Conservation (phyloP, 2,113 vertebrate species). For the Pollachius pollachius region DNA sequence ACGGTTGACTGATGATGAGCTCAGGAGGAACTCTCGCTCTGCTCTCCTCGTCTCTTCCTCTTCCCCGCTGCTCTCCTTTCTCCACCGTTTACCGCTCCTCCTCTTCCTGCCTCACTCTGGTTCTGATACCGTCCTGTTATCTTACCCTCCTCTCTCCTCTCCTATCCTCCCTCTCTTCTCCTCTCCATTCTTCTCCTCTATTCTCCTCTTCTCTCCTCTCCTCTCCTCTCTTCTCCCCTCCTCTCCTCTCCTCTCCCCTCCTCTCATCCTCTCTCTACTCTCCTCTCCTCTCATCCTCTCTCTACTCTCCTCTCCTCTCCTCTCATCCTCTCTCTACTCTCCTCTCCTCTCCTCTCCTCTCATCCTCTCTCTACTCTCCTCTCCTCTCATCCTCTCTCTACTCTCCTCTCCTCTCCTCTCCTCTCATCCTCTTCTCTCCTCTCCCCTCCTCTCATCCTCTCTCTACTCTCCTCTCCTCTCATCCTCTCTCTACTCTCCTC, state of each 20-base stretch:
- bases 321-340: background rate
- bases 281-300: background rate
- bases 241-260: background rate
- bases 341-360: too few relatives aligned
- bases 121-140: background rate
- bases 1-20: conserved; percentile 44
- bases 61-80: background rate
- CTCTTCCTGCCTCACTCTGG: background rate
- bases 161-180: too few relatives aligned
- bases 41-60: too few relatives aligned
- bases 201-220: too few relatives aligned
- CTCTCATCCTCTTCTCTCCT: background rate
- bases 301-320: background rate
- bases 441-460: background rate
- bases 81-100: background rate
- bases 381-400: background rate
- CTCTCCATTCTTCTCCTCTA: background rate
- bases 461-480: background rate
- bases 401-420: background rate
- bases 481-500: background rate
- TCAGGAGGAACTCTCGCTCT: conserved; percentile 10
- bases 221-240: background rate
- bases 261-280: background rate
- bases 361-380: background rate
- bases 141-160: background rate